Evolutionary conservation across 2,113 vertebrate genomes (phyloP), one percentile per base, ranked within the genome.

Genomic region (Petromus typicus): DNA sequence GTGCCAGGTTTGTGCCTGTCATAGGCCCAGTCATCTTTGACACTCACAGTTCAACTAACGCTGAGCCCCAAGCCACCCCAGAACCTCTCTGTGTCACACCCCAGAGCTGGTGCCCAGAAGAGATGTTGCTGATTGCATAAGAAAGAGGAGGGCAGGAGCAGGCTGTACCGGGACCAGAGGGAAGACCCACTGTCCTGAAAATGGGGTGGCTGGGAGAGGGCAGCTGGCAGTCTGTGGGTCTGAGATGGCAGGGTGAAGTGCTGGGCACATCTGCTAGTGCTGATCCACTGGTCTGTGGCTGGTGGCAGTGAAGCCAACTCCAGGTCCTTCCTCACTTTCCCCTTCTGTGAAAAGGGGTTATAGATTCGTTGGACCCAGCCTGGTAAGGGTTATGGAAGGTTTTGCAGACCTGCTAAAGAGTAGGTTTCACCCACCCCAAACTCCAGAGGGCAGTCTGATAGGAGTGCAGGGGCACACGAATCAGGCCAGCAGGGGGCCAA

Each of bases 131-230:
- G 76, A 63, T 37, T 59, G n/a, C 82, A 45, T n/a, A 51, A 27
- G 75, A 78, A 48, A 37, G 34, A 13, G 61, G 82, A 43, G 51
- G 78, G 79, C 94, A 81, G 86, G 71, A 73, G 90, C 43, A 64
- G 85, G 11, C 23, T 5, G 16, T 61, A 75, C 43, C 2, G 80
- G 87, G 87, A 90, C 43, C 45, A 18, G 56, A 71, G 78, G 30
- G 54, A 92, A 34, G 63, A 59, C 4, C 43, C 57, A 4, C 34
- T 43, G 10, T 51, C 32, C 30, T 27, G 25, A 2, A 64, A 16
- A 48, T 43, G 37, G 40, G 89, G 9, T 17, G 37, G 43, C 56
- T 61, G 23, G 11, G 54, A 40, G 43, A 48, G 7, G 10, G 27
- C 45, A 51, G 43, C 2, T 73, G 64, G 69, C 76, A 16, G 56